phyloP scores from a whole-genome alignment of 2,888 invertebrate genomes.

The Antitype chi region DNA sequence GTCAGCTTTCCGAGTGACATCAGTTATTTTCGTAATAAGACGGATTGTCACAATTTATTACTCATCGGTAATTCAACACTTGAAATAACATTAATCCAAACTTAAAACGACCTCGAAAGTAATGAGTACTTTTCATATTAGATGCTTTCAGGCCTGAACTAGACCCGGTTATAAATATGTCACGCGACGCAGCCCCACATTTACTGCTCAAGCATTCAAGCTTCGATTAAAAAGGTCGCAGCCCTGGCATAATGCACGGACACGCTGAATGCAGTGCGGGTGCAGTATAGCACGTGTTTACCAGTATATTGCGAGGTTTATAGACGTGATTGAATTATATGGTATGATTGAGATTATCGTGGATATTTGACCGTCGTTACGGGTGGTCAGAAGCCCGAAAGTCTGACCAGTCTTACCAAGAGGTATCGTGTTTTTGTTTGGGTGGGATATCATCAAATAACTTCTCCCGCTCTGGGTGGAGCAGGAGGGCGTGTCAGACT shows the following conservation, averaged over 20 bases:
- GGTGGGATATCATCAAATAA: too few species aligned
- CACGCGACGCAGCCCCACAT: conserved; percentile 25
- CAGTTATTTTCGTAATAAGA: too few species aligned
- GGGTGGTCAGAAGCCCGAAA: too few species aligned
- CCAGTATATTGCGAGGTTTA: too few species aligned
- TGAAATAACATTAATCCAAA: not conserved
- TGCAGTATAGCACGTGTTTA: not conserved
- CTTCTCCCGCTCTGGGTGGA: too few species aligned
- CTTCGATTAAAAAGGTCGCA: conserved; percentile 32
- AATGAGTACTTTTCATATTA: conserved; percentile 2
- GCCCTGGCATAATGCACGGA: conserved; percentile 9
- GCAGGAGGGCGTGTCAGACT: too few species aligned
- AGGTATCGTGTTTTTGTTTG: too few species aligned
- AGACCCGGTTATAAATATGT: conserved; percentile 32
- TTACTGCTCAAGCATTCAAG: conserved; percentile 31
- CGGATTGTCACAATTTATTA: not conserved
- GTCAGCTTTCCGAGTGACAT: too few species aligned
- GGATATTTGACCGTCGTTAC: too few species aligned
- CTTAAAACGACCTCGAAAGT: not conserved
- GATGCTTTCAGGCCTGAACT: conserved; percentile 20
- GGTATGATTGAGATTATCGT: too few species aligned
- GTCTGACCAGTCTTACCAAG: too few species aligned
- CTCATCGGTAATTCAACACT: not conserved
- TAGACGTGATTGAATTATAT: too few species aligned
- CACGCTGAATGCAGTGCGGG: not conserved